Conservation (phyloP, 2,113 vertebrate genomes). For the Myrmecophaga tridactyla region DNA sequence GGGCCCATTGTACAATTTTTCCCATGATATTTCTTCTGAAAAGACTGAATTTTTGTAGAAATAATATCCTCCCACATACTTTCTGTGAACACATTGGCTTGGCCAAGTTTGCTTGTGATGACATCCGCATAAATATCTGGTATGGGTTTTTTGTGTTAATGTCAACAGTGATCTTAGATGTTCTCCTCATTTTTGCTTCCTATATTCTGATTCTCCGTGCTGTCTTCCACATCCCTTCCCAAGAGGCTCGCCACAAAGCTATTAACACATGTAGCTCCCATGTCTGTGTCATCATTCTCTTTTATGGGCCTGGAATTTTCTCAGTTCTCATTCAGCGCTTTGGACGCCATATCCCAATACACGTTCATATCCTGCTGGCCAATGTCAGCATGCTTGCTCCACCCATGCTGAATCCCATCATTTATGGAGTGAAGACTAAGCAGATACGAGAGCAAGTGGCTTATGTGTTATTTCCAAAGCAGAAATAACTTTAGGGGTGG, state of each 20-base stretch:
- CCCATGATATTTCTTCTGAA: neutral
- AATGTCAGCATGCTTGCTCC: constrained; percentile 27
- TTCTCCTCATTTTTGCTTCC: neutral
- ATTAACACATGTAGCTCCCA: neutral
- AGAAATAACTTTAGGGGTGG: neutral
- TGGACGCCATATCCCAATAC: neutral
- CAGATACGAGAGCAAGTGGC: neutral
- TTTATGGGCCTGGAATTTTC: neutral
- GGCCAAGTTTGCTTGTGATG: neutral
- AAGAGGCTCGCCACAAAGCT: neutral
- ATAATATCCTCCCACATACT: neutral
- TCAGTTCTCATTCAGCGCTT: constrained; percentile 27
- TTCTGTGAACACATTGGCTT: neutral
- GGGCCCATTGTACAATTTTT: neutral
- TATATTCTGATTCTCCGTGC: neutral
- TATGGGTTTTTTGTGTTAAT: neutral
- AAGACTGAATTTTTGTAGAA: neutral
- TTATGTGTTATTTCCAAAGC: neutral
- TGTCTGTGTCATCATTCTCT: neutral
- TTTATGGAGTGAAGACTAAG: constrained; percentile 63
- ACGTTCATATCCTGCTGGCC: neutral
- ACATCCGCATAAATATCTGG: neutral
- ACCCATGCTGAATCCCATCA: constrained; percentile 50
- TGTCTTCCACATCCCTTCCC: neutral
- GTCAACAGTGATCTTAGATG: neutral